These are phyloP conservation scores for Dendropsophus ebraccatus DNA, from an alignment of 2,113 vertebrate species.

Conservation along the genomic window DNA sequence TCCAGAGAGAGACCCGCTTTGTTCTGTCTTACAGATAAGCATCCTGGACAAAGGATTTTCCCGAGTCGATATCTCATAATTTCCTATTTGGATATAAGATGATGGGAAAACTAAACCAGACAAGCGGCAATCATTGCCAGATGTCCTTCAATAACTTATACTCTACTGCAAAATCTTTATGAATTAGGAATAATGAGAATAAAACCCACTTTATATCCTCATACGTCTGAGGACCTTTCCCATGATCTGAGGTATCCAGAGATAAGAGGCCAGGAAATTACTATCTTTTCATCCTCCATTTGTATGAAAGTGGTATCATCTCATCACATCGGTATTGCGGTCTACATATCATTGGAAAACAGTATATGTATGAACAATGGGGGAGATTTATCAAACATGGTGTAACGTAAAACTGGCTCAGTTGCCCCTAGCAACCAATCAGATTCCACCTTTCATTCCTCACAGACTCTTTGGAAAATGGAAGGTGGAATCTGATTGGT, in stretches of 20 bases:
- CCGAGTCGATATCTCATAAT: background rate
- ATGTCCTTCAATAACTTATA: background rate
- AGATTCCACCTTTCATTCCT: too few species aligned
- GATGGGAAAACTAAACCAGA: background rate
- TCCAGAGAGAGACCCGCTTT: too few species aligned
- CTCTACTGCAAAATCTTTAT: background rate
- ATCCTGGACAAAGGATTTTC: too few species aligned
- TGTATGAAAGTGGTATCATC: background rate
- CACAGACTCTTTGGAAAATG: too few species aligned
- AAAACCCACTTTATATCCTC: background rate
- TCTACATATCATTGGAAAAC: background rate
- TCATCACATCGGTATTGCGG: background rate
- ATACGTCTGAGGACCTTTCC: background rate
- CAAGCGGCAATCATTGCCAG: background rate
- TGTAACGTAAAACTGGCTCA: too few species aligned
- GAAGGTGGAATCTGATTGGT: too few species aligned
- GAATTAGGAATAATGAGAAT: background rate
- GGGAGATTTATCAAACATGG: too few species aligned
- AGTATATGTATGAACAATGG: background rate
- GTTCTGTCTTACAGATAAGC: too few species aligned
- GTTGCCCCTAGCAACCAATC: too few species aligned
- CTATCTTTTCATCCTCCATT: background rate
- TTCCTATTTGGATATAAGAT: background rate
- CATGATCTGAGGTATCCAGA: background rate
- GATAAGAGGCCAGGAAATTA: conserved; percentile 4